Base-by-base conservation (phyloP, 2,113 vertebrate species). In the Apteryx mantelli region DNA sequence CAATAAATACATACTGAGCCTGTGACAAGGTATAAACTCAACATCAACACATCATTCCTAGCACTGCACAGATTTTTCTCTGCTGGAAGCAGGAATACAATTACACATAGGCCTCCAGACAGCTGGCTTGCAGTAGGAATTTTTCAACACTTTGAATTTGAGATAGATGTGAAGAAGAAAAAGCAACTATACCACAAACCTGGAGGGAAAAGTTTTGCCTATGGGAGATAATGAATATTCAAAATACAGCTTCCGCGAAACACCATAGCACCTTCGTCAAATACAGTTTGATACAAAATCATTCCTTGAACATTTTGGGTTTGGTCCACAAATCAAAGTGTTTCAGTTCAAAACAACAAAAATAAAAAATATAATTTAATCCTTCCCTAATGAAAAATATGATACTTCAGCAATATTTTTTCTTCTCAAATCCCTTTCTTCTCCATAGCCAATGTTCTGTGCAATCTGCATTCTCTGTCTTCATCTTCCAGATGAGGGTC, bases 41-140 rank as follows among this genome's bases (percentile, higher is more conserved):
- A 93, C 91, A 96, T 96, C 93, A 95, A 95, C 93, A 96, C 95
- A 97, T 95, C 93, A 89, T 93, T 64, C 82, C 84, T 85, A 92
- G 86, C 91, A 85, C 93, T 91, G 82, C 88, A 91, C 95, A 97
- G 95, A 92, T 96, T 97, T 96, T 60, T 96, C 94, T 95, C 94
- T 96, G 94, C 93, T 97, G 97, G 95, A 95, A 97, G 95, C 93
- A 94, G 87, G 94, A 95, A 79, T 95, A 97, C 95, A 95, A 91
- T 96, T 97, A 97, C 94, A 96, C 89, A 86, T 89, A 96, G 92
- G 68, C 95, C 87, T 94, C 81, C 95, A 97, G 94, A 96, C 97
- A 97, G 96, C 96, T 97, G 95, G 94, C 87, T 91, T 94, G 87
- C 82, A 91, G 93, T 97, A 94, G 84, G 94, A 96, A 93, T 97